Evolutionary conservation across 2,888 invertebrate species (phyloP), one percentile per base, ranked within the genome.

Genomic region (Tortrix viridana): DNA sequence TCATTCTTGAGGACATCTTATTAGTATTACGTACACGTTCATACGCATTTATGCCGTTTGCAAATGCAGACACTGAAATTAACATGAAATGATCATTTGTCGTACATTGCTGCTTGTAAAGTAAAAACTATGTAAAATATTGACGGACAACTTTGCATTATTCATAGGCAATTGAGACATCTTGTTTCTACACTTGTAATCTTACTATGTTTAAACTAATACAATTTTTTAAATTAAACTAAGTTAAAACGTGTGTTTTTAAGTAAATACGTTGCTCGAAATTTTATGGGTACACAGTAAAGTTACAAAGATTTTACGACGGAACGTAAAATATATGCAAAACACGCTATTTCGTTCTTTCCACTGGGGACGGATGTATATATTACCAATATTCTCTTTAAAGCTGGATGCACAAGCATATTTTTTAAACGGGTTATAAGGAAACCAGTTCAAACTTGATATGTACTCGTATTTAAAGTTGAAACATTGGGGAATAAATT

Each of bases 271-370:
- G 65, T 62, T 65, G 62, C 60, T 69, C 65, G 64, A 66, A 68
- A 67, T 72, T 85, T 88, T 86, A 89, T 76, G 79, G 64, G 66
- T 71, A 69, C 69, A 85, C 82, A 81, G 79, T 86, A 86, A 84
- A 84, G 75, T 79, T 78, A 82, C 75, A 84, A 85, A 84, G 76
- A 84, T 85, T 88, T 88, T 85, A 87, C 78, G 81, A 80, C 68
- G 65, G 65, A 74, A 80, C 83, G 79, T 86, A 84, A 88, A 86
- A 82, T 79, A 81, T 75, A 81, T 79, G 79, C 76, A 82, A 79
- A 80, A 77, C 75, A 71, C 61, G 74, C 72, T 70, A 77, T 77
- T 76, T 76, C 69, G 67, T 69, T 72, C 67, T 63, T 66, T 67
- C 71, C 69, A 65, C 58, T 59, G 66, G 55, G 62, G 53, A 65